A percentile compares a stretch with the other conserved stretches of the same genome.
Evolutionary conservation across 2,888 invertebrate species (phyloP).

Genomic region (Dryocosmus kuriphilus): DNA sequence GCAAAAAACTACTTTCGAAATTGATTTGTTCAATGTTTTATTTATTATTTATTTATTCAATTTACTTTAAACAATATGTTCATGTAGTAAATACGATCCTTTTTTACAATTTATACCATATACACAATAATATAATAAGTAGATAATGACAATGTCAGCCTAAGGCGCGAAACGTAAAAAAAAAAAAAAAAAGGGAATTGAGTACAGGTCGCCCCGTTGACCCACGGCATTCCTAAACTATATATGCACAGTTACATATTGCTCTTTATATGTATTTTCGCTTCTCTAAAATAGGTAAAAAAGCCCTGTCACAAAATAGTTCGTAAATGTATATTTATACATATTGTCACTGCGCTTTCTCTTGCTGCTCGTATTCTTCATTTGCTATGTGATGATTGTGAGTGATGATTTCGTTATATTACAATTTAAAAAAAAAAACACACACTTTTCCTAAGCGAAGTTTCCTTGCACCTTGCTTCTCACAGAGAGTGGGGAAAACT

Average conservation of each 20-base stretch:
- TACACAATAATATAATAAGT: constrained; percentile 66
- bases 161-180: constrained; percentile 66
- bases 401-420: constrained; percentile 31
- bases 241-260: constrained; percentile 67
- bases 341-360: constrained; percentile 69
- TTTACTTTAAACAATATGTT: constrained; percentile 73
- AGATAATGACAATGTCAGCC: constrained; percentile 65
- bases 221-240: constrained; percentile 62
- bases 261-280: constrained; percentile 48
- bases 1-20: neutral
- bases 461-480: constrained; percentile 16
- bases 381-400: constrained; percentile 24
- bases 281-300: constrained; percentile 69
- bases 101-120: constrained; percentile 73
- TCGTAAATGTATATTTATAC: constrained; percentile 67
- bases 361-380: constrained; percentile 45
- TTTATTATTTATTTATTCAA: constrained; percentile 71
- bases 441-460: constrained; percentile 3
- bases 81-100: constrained; percentile 71
- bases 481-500: constrained; percentile 2
- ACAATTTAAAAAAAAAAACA: constrained; percentile 12
- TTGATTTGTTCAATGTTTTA: constrained; percentile 69
- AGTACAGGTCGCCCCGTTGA: constrained; percentile 65
- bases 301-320: constrained; percentile 72
- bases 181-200: constrained; percentile 60